Evolutionary conservation across 2,797 vertebrate species (phyloP), one percentile per base, ranked within the genome.

Genomic region (Falco novaeseelandiae): DNA sequence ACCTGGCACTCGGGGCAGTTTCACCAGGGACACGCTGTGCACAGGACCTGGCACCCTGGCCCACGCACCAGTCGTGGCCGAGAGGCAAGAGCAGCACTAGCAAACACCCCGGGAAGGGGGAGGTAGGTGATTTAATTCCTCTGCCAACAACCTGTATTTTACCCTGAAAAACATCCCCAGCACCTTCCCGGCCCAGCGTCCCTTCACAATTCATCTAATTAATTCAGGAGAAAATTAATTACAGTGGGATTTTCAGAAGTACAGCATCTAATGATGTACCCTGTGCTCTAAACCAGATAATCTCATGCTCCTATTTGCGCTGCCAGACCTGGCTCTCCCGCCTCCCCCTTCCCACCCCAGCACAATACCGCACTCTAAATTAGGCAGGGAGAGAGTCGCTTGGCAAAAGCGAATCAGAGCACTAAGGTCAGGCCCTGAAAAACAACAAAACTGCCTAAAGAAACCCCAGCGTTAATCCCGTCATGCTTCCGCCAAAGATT

Each of bases 171-270:
- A 66, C 62, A 76, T 83, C 81, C 90, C 96, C 83, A 16, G 0
- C 78, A 32, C 92, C 76, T 89, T 67, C 65, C 93, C 5, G 1
- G 62, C 89, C 80, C 66, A 6, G 70, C 62, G 25, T 15, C 62
- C 86, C 84, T 91, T 92, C 93, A 93, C 97, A 97, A 95, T 95
- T 93, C 96, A 95, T 97, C 97, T 98, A 98, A 98, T 99, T 98
- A 99, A 98, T 98, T 98, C 98, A 97, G 98, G 96, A 98, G 98
- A 98, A 98, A 98, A 98, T 97, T 98, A 98, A 99, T 98, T 98
- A 98, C 96, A 70, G 97, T 85, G 29, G 98, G 98, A 97, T 98
- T 98, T 97, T 97, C 96, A 97, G 97, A 96, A 96, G 93, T 96
- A 73, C 38, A 3, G 96, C 96, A 93, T 94, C 98, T 97, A 98